Evolutionary conservation across 2,113 vertebrate species (phyloP).

Genomic region (Phalacrocorax pelagicus): DNA sequence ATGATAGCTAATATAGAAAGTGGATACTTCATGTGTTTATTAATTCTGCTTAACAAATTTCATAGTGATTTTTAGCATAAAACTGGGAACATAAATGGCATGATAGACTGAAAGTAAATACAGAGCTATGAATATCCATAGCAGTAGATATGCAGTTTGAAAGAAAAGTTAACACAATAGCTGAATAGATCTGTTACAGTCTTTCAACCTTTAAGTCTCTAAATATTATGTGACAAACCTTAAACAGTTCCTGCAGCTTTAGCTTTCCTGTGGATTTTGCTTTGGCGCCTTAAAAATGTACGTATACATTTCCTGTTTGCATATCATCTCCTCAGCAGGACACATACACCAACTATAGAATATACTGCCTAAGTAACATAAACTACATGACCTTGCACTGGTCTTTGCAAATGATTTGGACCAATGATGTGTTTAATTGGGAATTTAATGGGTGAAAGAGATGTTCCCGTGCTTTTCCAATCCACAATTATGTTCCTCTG

Average conservation of each 20-base stretch:
- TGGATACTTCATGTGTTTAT: not conserved
- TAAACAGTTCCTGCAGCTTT: not conserved
- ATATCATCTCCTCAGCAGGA: not conserved
- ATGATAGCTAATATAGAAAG: not conserved
- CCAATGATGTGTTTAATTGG: conserved; percentile 18
- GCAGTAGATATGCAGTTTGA: not conserved
- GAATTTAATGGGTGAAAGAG: not conserved
- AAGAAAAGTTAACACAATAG: not conserved
- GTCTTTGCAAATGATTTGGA: conserved; percentile 5
- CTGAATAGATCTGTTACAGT: not conserved
- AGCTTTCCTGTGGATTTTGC: not conserved
- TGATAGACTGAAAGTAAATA: not conserved
- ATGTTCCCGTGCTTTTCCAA: not conserved
- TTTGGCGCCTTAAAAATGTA: not conserved
- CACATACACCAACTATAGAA: not conserved
- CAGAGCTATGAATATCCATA: not conserved
- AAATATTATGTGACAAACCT: not conserved
- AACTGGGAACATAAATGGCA: not conserved
- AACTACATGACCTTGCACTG: not conserved
- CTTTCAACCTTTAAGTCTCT: not conserved
- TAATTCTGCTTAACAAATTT: not conserved
- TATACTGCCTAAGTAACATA: not conserved
- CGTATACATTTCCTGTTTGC: not conserved
- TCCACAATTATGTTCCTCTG: not conserved
- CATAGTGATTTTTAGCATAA: not conserved